Conservation (phyloP, 2,797 vertebrate species). For the Ptychobarbus kaznakovi region DNA sequence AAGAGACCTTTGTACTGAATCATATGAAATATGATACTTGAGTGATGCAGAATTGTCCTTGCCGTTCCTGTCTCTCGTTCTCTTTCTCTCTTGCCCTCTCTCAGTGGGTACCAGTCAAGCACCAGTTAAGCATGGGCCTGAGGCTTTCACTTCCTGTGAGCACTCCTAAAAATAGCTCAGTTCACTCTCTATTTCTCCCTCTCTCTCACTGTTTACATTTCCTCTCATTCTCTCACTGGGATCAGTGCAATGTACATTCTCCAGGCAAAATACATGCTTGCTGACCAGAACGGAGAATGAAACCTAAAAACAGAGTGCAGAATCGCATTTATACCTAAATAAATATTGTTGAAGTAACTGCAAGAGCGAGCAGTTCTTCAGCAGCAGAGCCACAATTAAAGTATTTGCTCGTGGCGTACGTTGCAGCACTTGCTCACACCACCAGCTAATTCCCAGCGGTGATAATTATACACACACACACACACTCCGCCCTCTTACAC, state of each 20-base stretch:
- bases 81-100: constrained; percentile 6
- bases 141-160: constrained; percentile 46
- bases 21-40: background rate
- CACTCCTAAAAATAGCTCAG: constrained; percentile 45
- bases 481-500: constrained; percentile 24
- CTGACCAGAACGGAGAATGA: constrained; percentile 12
- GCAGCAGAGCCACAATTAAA: constrained; percentile 52
- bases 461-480: constrained; percentile 59
- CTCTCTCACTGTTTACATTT: constrained; percentile 30
- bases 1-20: background rate
- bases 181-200: constrained; percentile 13
- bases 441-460: constrained; percentile 57
- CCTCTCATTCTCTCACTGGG: constrained; percentile 34
- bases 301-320: constrained; percentile 14
- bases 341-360: constrained; percentile 29
- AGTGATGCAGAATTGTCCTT: background rate
- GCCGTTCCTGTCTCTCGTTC: background rate
- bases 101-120: constrained; percentile 34
- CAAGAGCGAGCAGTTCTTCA: constrained; percentile 34
- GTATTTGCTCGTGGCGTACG: constrained; percentile 43
- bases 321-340: constrained; percentile 30
- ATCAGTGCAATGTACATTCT: constrained; percentile 7
- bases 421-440: constrained; percentile 39
- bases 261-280: constrained; percentile 6
- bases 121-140: constrained; percentile 39